Evolutionary conservation across 1,140 invertebrate genomes (phyloP), one percentile per base, ranked within the genome.

Genomic region (Planococcus citri): DNA sequence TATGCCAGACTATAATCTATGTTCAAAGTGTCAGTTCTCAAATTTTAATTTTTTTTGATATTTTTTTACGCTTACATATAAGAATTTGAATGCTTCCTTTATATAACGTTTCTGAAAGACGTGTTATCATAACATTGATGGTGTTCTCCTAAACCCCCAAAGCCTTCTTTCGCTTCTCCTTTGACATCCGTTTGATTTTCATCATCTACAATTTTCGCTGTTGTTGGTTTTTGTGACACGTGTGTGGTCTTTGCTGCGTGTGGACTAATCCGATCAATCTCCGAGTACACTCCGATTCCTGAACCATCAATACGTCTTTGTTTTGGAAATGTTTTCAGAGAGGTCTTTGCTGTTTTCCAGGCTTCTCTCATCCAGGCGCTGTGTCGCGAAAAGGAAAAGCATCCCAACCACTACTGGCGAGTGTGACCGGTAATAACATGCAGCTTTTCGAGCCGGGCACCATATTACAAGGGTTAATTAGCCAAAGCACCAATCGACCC

Each of bases 261-360:
- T 22, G 20, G 17, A 69, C 68, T 69, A 69, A 69, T 51, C 33
- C 68, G 33, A 69, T 8, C 9, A 3, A 69, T 25, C 33, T 33
- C 21, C 24, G 17, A 69, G 17, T 33, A 38, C 12, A 10, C 33
- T 21, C 25, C n/a, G 68, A 21, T 51, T 51, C 38, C 33, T 25
- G 33, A 33, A 1, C 57, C 14, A 20, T 10, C 58, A 12, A 73
- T 76, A 78, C 77, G 76, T 78, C 79, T 82, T 79, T 80, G 81
- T 78, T 83, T 77, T 82, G 78, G 80, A 79, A 79, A 84, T 75
- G 73, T 73, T 76, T 84, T 82, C 85, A 88, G 88, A 86, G 87
- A 77, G 88, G 86, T 77, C 84, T 89, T 78, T 90, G 88, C 85
- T 91, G 87, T 85, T 90, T 90, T 87, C 88, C 89, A 82, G 88